Base-by-base conservation (phyloP, 2,888 invertebrate genomes). In the Diploptera punctata region DNA sequence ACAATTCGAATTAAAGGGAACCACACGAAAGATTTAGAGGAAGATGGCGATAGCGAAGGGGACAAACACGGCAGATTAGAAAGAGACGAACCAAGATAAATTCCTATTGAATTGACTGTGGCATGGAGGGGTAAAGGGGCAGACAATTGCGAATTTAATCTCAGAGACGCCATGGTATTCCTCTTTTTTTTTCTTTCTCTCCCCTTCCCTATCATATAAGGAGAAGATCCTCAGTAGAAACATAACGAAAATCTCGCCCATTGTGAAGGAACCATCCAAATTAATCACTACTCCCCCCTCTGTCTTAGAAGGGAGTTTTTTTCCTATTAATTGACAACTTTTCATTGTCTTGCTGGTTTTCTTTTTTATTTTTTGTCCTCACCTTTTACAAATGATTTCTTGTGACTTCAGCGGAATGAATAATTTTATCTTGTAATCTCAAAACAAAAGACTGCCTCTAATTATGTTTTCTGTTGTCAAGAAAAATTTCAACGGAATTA, bases 101-200 rank as follows among this genome's bases (percentile, higher is more conserved):
- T 65, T 65, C 65, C 65, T 65, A 47, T 65, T 47, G 65, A 65
- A 65, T 65, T 65, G 65, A 65, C 44, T 65, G 43, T 16, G 61
- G 61, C 19, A 13, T 21, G 21, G 13, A n/a, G 16, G 49, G 49
- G 18, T 19, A 54, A 54, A 7, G 18, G 29, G 65, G 65, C 33
- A 47, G 65, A 47, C 65, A 65, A 65, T 44, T 65, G 38, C 61
- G 70, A 47, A 67, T 67, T 54, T 65, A 71, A 65, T 54, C 71
- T 65, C 26, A 31, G 49, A 60, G 57, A 29, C 65, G 33, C 52
- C 21, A 19, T 24, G 61, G 61, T 52, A 49, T 49, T 52, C 18
- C 44, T 26, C 52, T 3, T 62, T 47, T 43, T 43, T 57, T 18
- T 21, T 21, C 19, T 24, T 29, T 47, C 38, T 13, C 61, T 52